Evolutionary conservation across 2,888 invertebrate genomes (phyloP).

Genomic region (Hypsopygia costalis): DNA sequence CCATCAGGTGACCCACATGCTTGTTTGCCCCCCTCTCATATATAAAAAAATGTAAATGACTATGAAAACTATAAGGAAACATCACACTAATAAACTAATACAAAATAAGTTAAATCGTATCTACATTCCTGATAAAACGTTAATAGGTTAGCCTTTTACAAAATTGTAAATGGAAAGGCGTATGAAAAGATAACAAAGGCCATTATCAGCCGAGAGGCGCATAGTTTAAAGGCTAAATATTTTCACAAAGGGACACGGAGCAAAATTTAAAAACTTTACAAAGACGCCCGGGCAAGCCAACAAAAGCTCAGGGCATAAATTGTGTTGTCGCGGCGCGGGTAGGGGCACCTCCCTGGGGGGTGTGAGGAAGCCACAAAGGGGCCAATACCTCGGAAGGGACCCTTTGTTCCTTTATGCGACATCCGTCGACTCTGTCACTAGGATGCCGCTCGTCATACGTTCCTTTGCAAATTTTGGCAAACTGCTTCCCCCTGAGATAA

Average conservation of each 20-base stretch:
- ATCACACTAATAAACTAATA: too few species aligned
- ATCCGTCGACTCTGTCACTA: neutral
- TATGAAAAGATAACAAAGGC: too few species aligned
- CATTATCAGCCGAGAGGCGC: too few species aligned
- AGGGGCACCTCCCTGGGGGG: too few species aligned
- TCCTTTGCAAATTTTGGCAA: neutral
- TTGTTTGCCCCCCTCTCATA: too few species aligned
- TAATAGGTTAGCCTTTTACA: too few species aligned
- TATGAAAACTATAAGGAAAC: too few species aligned
- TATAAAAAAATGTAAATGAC: too few species aligned
- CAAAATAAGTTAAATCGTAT: too few species aligned
- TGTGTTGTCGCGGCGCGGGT: neutral
- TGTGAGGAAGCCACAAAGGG: neutral
- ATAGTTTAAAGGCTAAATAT: neutral
- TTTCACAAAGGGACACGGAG: conserved; percentile 2
- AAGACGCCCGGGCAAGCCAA: neutral
- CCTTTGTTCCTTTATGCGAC: conserved; percentile 3
- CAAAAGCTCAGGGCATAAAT: conserved; percentile 16
- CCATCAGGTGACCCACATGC: too few species aligned
- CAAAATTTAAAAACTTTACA: conserved; percentile 12
- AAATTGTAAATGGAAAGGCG: too few species aligned
- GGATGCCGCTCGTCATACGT: neutral
- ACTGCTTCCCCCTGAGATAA: neutral
- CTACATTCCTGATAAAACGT: too few species aligned
- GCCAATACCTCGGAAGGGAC: conserved; percentile 1